phyloP scores from a whole-genome alignment of 2,888 invertebrate species.

The Thelaira solivaga region DNA sequence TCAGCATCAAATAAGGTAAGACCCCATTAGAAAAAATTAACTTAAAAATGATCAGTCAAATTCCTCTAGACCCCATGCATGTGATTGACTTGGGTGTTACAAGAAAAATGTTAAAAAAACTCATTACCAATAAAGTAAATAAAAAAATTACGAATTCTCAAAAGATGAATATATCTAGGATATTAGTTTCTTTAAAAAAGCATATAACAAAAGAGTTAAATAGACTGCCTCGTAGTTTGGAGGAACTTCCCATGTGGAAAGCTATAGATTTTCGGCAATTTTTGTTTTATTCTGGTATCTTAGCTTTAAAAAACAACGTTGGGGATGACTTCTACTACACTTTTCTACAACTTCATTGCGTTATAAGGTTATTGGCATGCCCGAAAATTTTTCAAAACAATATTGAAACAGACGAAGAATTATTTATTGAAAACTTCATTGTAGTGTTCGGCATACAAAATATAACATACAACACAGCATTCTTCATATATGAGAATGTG shows the following conservation, averaged over 20 bases:
- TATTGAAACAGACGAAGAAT: constrained; percentile 30
- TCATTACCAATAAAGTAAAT: constrained; percentile 24
- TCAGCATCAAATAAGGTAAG: constrained; percentile 33
- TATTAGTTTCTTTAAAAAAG: constrained; percentile 30
- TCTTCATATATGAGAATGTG: constrained; percentile 48
- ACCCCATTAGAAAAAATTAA: constrained; percentile 53
- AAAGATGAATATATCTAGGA: constrained; percentile 3
- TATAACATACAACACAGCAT: constrained; percentile 55
- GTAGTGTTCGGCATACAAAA: constrained; percentile 43
- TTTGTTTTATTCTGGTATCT: constrained; percentile 54
- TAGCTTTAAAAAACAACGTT: constrained; percentile 57
- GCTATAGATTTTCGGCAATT: constrained; percentile 47
- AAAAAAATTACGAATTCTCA: constrained; percentile 13
- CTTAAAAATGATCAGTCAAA: constrained; percentile 64
- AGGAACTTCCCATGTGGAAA: constrained; percentile 59
- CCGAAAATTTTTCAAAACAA: constrained; percentile 36
- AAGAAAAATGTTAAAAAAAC: constrained; percentile 42
- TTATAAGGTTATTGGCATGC: constrained; percentile 20
- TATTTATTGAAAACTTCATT: constrained; percentile 54
- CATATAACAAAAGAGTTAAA: constrained; percentile 52
- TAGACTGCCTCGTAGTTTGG: constrained; percentile 50
- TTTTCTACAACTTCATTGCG: constrained; percentile 19
- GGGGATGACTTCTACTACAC: constrained; percentile 52
- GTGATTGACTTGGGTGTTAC: constrained; percentile 63
- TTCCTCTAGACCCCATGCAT: constrained; percentile 67